Evolutionary conservation across 2,797 vertebrate species (phyloP).

Genomic region (Acanthopagrus latus): DNA sequence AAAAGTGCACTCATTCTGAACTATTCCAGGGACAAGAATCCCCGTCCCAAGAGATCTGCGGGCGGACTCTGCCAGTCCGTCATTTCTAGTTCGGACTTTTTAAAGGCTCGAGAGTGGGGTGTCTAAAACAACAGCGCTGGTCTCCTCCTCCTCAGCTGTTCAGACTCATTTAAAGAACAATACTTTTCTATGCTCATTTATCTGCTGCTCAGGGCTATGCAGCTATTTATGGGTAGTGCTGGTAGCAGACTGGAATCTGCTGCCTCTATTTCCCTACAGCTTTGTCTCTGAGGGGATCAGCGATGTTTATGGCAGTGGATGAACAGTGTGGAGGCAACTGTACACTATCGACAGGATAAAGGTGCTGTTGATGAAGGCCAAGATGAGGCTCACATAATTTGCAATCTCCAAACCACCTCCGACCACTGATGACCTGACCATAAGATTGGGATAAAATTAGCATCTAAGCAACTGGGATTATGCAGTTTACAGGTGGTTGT

Average conservation of each 20-base stretch:
- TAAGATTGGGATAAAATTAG: background rate
- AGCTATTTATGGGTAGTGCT: slow-evolving; percentile 77
- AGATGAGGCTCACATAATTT: slow-evolving; percentile 9
- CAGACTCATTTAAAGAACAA: slow-evolving; percentile 82
- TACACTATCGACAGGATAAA: slow-evolving; percentile 12
- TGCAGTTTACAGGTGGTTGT: slow-evolving; percentile 6
- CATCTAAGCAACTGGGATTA: slow-evolving; percentile 1
- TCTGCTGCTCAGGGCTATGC: slow-evolving; percentile 62
- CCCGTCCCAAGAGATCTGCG: slow-evolving; percentile 73
- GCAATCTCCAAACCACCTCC: background rate
- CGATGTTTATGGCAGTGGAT: slow-evolving; percentile 63
- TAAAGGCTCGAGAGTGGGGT: slow-evolving; percentile 70
- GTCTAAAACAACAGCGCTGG: slow-evolving; percentile 74
- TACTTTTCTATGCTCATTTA: slow-evolving; percentile 78
- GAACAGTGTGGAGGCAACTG: slow-evolving; percentile 28
- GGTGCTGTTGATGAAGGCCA: background rate
- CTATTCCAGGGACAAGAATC: slow-evolving; percentile 88
- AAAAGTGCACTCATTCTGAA: slow-evolving; percentile 88
- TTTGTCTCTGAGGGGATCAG: slow-evolving; percentile 74
- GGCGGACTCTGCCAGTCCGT: slow-evolving; percentile 65
- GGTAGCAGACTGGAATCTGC: slow-evolving; percentile 68
- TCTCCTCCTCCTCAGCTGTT: slow-evolving; percentile 80
- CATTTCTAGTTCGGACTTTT: slow-evolving; percentile 79
- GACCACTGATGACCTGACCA: background rate
- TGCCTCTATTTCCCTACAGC: slow-evolving; percentile 62